Base-by-base conservation (phyloP, 2,113 vertebrate species). In the Grus americana region DNA sequence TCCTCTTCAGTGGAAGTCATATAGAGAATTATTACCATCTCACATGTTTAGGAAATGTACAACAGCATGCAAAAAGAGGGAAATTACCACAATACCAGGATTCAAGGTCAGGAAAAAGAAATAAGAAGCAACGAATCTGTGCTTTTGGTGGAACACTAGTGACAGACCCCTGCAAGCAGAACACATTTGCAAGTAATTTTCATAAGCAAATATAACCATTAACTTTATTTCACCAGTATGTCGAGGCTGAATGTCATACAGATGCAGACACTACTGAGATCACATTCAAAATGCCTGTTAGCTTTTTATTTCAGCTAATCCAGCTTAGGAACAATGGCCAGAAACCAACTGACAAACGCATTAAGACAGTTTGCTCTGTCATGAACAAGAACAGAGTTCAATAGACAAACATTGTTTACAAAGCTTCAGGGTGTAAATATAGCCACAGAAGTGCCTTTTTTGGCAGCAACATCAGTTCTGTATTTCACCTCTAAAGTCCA, bases 1-100 rank as follows among this genome's bases (percentile, higher is more conserved):
- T 97, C 95, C 94, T 91, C 62, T 61, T 65, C 65, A 84, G 63
- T 88, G 93, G 92, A 95, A 96, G 59, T 86, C 90, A 88, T 87
- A 94, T 1, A 84, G 26, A 91, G 58, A 83, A 87, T 88, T 92
- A 95, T 88, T 89, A 75, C 62, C 15, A 34, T 72, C 59, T 82
- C 15, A 15, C 50, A 74, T 1, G 32, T 57, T 62, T 80, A 94
- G 94, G 93, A 97, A 93, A 67, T n/a, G 71, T 86, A 91, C 17
- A 58, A 92, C 44, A 92, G 58, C 54, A 73, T 4, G 11, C 14
- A 67, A 62, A 62, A 91, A 71, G 80, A 66, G 46, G 61, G 57
- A 93, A 87, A 86, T 36, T 61, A 80, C 42, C 5, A 5, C n/a
- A 79, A 81, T 6, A 87, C 16, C 18, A 85, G 57, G 23, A 83